A percentile compares a stretch with the other conserved stretches of the same genome.
Conservation (phyloP, 2,888 invertebrate species). For the Lydus trimaculatus region DNA sequence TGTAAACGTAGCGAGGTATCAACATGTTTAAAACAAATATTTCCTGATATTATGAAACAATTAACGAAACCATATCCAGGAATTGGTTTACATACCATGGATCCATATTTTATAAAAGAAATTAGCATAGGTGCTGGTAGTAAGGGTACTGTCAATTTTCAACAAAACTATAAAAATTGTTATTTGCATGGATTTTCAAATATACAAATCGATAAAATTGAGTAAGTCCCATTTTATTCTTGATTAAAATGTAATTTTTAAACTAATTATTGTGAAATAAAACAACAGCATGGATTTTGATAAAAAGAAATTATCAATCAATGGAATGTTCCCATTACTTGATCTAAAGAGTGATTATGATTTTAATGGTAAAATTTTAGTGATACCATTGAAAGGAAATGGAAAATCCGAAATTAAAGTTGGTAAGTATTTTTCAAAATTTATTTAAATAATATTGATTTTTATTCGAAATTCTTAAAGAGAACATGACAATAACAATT, state of each 20-base stretch:
- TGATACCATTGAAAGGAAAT: neutral
- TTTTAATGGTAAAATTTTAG: neutral
- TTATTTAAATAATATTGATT: neutral
- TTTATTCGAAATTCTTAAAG: neutral
- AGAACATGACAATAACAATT: neutral
- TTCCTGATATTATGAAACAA: neutral
- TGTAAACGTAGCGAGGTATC: neutral
- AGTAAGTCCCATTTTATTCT: constrained; percentile 17
- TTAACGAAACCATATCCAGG: neutral
- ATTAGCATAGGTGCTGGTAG: neutral
- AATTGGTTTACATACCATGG: neutral
- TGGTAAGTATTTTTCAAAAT: neutral
- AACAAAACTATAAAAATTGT: constrained; percentile 25
- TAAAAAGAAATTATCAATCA: neutral
- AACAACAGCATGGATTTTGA: constrained; percentile 24
- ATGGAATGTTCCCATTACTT: neutral
- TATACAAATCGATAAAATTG: constrained; percentile 12
- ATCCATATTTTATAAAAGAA: neutral
- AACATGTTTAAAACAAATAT: neutral
- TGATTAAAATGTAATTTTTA: neutral
- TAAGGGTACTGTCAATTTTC: constrained; percentile 18
- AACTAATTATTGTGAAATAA: no score
- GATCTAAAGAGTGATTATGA: neutral
- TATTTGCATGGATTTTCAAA: constrained; percentile 18
- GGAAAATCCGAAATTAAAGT: neutral